Base-by-base conservation (phyloP, 2,888 invertebrate species). In the Anodontia alba region DNA sequence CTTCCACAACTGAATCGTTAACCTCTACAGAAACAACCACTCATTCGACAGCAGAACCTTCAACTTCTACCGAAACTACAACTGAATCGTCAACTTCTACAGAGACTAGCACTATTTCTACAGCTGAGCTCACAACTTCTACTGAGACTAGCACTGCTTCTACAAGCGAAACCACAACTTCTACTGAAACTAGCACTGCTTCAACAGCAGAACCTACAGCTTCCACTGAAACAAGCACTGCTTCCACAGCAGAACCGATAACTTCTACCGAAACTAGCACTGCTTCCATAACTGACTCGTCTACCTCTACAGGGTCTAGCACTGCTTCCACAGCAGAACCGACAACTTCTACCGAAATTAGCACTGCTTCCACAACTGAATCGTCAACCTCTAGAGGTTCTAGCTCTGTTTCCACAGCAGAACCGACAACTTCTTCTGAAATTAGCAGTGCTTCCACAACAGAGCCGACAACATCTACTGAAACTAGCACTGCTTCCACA, bases 191-290 rank as follows among this genome's bases (percentile, higher is more conserved):
- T 26, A 3, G 5, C 15, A 10, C 62, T 8, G 33, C n/a, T 26
- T 54, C 62, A 33, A 29, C 62, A 29, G 15, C 5, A 8, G 12
- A 7, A 23, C 29, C 29, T n/a, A 17, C 62, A 62, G n/a, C n/a
- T n/a, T 5, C 33, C 17, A 20, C 62, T 12, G 62, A 10, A 1
- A 33, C 62, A 17, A 33, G 33, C 20, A 33, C 67, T 12, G 10
- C 67, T n/a, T 42, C 49, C 0, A 43, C 66, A 62, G 43, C 69
- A n/a, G 54, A 26, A 5, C 46, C 76, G 0, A 69, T 57, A 26
- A 7, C 46, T 8, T 17, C 75, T 29, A 68, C 75, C 1, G 38
- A n/a, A n/a, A n/a, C 38, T 38, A 17, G 26, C 29, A 42, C 69
- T 51, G 38, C 12, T 12, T 68, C 36, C n/a, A n/a, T n/a, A n/a